phyloP scores from a whole-genome alignment of 1,140 invertebrate species.

The Drosophila cardini region DNA sequence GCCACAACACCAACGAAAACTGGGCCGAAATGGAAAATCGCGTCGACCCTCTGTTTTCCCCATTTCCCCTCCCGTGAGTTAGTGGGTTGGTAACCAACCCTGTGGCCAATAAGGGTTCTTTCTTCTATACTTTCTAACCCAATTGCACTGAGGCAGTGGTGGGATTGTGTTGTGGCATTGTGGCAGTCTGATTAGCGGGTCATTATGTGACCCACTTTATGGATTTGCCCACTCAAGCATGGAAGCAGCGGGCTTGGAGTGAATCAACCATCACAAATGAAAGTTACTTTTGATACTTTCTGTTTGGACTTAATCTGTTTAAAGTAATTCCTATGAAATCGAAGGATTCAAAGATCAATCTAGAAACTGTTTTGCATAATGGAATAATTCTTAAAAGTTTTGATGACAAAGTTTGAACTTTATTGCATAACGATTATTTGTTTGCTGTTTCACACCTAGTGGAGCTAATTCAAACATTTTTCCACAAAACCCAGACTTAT shows the following conservation, averaged over 20 bases:
- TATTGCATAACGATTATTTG: too few relatives aligned
- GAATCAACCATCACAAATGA: constrained; percentile 8
- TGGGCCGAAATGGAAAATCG: constrained; percentile 21
- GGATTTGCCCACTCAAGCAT: neutral
- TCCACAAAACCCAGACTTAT: too few relatives aligned
- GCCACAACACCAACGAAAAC: constrained; percentile 54
- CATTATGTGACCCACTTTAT: constrained; percentile 52
- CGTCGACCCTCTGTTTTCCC: neutral
- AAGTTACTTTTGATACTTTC: constrained; percentile 2
- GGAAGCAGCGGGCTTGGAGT: neutral
- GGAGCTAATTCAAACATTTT: too few relatives aligned
- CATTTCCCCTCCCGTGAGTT: too few relatives aligned
- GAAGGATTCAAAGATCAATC: neutral
- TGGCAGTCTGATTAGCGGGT: constrained; percentile 52
- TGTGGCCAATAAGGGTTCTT: constrained; percentile 13
- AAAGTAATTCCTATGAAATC: neutral
- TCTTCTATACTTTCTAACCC: neutral
- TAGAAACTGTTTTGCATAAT: too few relatives aligned
- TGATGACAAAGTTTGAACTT: too few relatives aligned
- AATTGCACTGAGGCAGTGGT: constrained; percentile 35
- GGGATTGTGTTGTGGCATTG: neutral
- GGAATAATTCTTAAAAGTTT: too few relatives aligned
- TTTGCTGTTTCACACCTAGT: too few relatives aligned
- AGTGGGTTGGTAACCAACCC: constrained; percentile 39
- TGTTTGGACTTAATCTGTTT: neutral